Conservation (phyloP, 2,888 invertebrate genomes). For the Luffia ferchaultella region DNA sequence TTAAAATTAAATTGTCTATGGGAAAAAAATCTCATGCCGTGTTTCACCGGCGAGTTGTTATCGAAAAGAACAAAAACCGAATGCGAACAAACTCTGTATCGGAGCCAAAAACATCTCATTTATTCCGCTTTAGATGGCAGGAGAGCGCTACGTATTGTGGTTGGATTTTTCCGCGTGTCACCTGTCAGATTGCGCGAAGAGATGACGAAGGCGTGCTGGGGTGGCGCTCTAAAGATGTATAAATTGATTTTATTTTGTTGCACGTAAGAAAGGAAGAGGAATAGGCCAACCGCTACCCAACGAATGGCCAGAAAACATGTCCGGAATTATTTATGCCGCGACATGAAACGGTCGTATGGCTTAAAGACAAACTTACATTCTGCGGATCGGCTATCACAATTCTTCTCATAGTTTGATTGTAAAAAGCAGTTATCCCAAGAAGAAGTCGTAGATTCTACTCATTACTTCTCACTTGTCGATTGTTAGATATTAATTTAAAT, state of each 20-base stretch:
- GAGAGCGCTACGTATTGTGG: conserved; percentile 27
- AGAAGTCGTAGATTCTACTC: too few relatives aligned
- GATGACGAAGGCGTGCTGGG: conserved; percentile 5
- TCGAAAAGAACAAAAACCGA: background rate
- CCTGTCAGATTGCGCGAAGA: conserved; percentile 38
- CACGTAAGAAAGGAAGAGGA: conserved; percentile 7
- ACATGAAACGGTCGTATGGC: conserved; percentile 4
- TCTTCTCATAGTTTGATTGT: too few relatives aligned
- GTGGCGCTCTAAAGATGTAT: conserved; percentile 6
- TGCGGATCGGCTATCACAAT: too few relatives aligned
- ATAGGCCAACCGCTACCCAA: conserved; percentile 6
- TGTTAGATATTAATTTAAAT: too few relatives aligned
- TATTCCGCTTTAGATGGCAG: conserved; percentile 43
- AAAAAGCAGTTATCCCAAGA: too few relatives aligned
- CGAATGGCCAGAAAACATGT: conserved; percentile 8
- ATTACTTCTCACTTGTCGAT: too few relatives aligned
- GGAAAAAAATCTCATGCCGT: too few relatives aligned
- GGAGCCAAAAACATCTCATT: conserved; percentile 36
- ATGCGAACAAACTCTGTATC: conserved; percentile 19
- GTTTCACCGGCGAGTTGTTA: background rate
- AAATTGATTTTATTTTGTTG: conserved; percentile 9
- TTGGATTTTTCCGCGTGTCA: conserved; percentile 28
- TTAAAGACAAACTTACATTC: too few relatives aligned
- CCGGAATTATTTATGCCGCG: conserved; percentile 7
- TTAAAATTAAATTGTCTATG: too few relatives aligned